A percentile compares a stretch with the other conserved stretches of the same genome.
These are phyloP conservation scores for Eucera pruinosa DNA, from an alignment of 2,888 invertebrate genomes.

Conservation along the genomic window DNA sequence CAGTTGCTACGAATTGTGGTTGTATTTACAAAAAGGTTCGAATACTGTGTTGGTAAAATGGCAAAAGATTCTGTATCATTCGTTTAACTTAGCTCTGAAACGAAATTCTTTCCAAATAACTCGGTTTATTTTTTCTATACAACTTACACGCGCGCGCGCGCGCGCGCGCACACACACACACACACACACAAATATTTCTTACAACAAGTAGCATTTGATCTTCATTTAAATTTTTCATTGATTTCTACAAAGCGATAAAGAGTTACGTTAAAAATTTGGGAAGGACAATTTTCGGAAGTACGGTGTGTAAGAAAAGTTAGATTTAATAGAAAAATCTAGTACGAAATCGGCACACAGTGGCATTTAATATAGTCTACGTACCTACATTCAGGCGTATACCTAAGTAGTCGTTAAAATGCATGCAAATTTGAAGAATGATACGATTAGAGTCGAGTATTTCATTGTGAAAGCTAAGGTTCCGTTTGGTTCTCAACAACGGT, in stretches of 20 bases:
- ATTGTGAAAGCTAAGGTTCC: slow-evolving; percentile 40
- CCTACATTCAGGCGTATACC: slow-evolving; percentile 59
- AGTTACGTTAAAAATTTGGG: slow-evolving; percentile 3
- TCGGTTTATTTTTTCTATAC: background rate
- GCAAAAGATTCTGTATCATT: slow-evolving; percentile 2
- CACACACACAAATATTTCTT: background rate
- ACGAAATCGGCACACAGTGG: slow-evolving; percentile 40
- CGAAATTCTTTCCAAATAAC: background rate
- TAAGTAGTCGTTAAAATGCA: slow-evolving; percentile 66
- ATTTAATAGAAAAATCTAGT: slow-evolving; percentile 25
- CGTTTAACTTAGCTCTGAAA: background rate
- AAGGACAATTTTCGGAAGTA: slow-evolving; percentile 8
- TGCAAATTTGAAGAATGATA: slow-evolving; percentile 58
- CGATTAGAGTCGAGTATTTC: slow-evolving; percentile 46
- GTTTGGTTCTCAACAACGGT: slow-evolving; percentile 38
- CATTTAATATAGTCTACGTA: slow-evolving; percentile 57
- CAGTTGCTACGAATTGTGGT: slow-evolving; percentile 24
- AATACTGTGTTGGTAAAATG: slow-evolving; percentile 1
- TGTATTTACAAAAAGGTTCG: background rate
- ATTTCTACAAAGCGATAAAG: background rate
- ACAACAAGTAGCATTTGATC: background rate
- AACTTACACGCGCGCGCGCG: background rate
- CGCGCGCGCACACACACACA: too few species aligned
- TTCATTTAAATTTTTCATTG: background rate
- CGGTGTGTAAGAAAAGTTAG: slow-evolving; percentile 23